Evolutionary conservation across 35 echinoderm and acorn worm genomes (phyloP), one percentile per base, ranked within the genome.

Genomic region (Apostichopus parvimensis): DNA sequence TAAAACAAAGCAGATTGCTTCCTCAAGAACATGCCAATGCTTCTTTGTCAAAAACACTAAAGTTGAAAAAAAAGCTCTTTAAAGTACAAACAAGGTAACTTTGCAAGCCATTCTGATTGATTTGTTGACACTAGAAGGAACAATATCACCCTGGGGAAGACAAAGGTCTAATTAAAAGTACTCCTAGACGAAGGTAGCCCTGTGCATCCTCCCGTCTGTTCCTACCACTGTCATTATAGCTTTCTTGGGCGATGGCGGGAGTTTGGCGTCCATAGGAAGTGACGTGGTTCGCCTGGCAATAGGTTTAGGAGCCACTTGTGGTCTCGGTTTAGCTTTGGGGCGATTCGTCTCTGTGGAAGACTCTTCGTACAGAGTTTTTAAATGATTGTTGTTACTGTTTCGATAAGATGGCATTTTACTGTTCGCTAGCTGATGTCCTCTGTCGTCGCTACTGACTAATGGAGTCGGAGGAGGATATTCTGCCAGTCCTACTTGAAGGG

Each of bases 291-390:
- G 86, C 54, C 8, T 22, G 4, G 7, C 86, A 6, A 7, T 1
- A 17, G 86, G 86, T 9, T 88, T 88, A 25, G 86, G 86, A n/a
- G 86, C 57, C 6, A 88, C 62, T 4, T 14, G 5, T 5, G 86
- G 86, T 60, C n/a, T 22, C 4, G 7, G 57, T 58, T 58, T 54
- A 5, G 17, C 26, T 9, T 23, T n/a, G 6, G 14, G 56, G 26
- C 5, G 17, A 20, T 73, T 62, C 9, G 58, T 66, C 5, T 72
- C 45, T 0, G 64, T 21, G 21, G 86, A 88, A 72, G 86, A 88
- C 86, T 88, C 86, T 26, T 88, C 86, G 52, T 66, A 88, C 53
- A 88, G 52, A 28, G 86, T 88, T 73, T 88, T 88, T 22, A 88
- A 21, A 2, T 88, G 68, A 17, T 28, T 66, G 21, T 66, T 66